Base-by-base conservation (phyloP, 92 coral and sea anemone species). In the Siderastrea radians region DNA sequence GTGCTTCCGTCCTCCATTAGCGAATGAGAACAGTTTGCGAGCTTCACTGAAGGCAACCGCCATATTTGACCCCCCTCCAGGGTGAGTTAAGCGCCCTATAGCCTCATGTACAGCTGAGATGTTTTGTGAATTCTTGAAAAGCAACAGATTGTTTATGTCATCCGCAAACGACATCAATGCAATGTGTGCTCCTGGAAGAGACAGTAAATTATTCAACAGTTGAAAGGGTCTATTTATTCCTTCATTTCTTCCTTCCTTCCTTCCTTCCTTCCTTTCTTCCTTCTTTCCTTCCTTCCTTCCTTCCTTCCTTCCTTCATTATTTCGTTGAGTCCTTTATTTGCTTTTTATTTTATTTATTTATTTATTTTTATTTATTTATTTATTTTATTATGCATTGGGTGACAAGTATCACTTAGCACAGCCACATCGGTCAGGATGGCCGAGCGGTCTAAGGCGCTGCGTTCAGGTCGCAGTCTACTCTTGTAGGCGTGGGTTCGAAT, bases 391-490 rank as follows among this genome's bases (percentile, higher is more conserved):
- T 0, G 38, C 38, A 26, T 26, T 26, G 0, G 38, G 38, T 26
- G 38, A 26, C 38, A 26, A 26, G 38, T 26, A 26, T 26, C 38
- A 26, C 38, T 26, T 26, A 26, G 38, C 0, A 26, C 38, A 26
- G 38, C 38, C 38, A 26, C 38, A 0, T 26, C 38, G 38, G 98
- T 96, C 98, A 96, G 98, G 98, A 96, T 96, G 98, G 98, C 98
- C 98, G 98, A 96, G 98, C 97, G 98, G 98, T 96, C 98, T 96
- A 96, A 96, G 98, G 98, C 98, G 98, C 98, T 96, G 98, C 98
- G 98, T 96, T 96, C 98, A 96, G 97, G 98, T 96, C 97, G 98
- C 98, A 96, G 98, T 96, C 98, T 92, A 93, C 97, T 94, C 89
- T 65, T 91, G 95, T 91, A 92, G 98, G 98, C 98, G 98, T 96